A percentile compares a stretch with the other conserved stretches of the same genome.
Conservation (phyloP, 2,113 vertebrate genomes). For the Mobula hypostoma region DNA sequence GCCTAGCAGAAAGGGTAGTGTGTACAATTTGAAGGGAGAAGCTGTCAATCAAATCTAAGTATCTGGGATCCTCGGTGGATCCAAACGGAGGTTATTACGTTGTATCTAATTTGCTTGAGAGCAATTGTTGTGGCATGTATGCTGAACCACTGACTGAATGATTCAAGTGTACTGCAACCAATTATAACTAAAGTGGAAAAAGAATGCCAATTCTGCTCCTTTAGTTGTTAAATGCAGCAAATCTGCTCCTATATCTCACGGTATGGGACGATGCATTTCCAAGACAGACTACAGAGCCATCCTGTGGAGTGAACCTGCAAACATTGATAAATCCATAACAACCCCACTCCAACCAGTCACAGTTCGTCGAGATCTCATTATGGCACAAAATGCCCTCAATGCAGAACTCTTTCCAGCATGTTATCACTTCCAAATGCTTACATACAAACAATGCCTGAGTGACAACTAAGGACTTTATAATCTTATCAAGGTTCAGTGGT, state of each 20-base stretch:
- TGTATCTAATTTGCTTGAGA: neutral
- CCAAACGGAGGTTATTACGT: neutral
- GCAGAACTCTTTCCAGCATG: neutral
- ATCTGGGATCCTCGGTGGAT: no score
- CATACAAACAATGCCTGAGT: neutral
- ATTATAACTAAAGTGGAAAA: neutral
- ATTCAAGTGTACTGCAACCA: neutral
- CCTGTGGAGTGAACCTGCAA: neutral
- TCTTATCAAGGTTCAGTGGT: neutral
- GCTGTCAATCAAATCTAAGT: no score
- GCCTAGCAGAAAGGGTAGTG: no score
- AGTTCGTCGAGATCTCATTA: neutral
- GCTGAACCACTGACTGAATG: neutral
- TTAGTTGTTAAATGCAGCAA: neutral
- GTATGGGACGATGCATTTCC: neutral
- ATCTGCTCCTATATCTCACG: neutral
- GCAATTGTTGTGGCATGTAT: neutral
- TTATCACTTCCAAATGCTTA: neutral
- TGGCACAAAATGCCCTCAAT: neutral
- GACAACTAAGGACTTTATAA: neutral
- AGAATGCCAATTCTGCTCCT: neutral
- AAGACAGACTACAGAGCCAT: neutral
- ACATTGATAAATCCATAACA: neutral
- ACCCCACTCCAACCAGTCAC: neutral
- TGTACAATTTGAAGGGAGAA: no score